Percentiles rank a stretch among this genome's conserved stretches.
These are phyloP conservation scores for Myotis planiceps DNA, from an alignment of 2,797 vertebrate species.

Conservation along the genomic window DNA sequence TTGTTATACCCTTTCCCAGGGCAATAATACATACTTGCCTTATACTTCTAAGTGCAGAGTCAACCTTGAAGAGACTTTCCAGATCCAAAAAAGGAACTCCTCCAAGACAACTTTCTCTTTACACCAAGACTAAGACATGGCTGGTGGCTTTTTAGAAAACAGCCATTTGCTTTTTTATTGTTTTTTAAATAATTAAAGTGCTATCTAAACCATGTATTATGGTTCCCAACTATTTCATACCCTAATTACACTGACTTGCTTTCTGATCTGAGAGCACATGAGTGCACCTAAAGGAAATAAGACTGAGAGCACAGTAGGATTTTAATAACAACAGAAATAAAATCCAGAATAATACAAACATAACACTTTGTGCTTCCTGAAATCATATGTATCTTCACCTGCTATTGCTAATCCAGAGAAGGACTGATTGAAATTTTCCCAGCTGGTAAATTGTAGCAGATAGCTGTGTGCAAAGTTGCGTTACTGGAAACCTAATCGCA, in stretches of 20 bases:
- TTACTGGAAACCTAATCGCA: background rate
- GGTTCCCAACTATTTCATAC: background rate
- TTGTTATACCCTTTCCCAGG: background rate
- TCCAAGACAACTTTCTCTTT: slow-evolving; percentile 5
- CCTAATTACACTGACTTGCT: background rate
- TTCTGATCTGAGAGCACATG: background rate
- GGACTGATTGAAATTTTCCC: background rate
- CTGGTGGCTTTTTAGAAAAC: background rate
- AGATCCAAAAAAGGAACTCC: background rate
- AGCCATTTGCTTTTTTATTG: background rate
- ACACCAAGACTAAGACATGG: background rate
- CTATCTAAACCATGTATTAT: background rate
- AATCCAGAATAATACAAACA: background rate
- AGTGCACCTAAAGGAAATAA: background rate
- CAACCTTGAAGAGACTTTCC: background rate
- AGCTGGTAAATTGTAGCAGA: background rate
- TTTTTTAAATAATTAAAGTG: background rate
- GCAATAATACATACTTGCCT: background rate
- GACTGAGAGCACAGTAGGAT: background rate
- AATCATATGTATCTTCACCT: background rate
- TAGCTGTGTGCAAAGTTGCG: background rate
- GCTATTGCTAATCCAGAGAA: slow-evolving; percentile 31
- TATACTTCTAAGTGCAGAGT: background rate
- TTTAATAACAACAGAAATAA: slow-evolving; percentile 10
- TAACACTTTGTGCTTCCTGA: background rate